Evolutionary conservation across 2,888 invertebrate species (phyloP).

Genomic region (Eupeodes latifasciatus): DNA sequence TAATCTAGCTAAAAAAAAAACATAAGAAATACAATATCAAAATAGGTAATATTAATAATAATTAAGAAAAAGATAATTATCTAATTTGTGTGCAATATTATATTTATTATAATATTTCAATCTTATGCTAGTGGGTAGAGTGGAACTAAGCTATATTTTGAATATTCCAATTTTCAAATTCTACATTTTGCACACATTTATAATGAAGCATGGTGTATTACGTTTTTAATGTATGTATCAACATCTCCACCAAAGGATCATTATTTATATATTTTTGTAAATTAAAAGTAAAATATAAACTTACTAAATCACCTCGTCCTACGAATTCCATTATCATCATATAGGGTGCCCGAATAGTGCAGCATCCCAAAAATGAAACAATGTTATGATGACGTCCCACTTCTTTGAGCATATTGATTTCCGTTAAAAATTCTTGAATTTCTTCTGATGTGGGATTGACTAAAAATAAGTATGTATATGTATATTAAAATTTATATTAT

Average conservation of each 20-base stretch:
- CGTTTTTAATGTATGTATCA: too few species aligned
- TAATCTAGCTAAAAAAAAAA: conserved; percentile 57
- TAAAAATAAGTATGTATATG: conserved; percentile 79
- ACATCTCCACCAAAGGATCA: too few species aligned
- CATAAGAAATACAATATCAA: neutral
- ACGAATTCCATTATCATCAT: conserved; percentile 92
- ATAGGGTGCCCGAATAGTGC: conserved; percentile 88
- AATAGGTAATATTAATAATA: neutral
- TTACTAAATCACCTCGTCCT: conserved; percentile 90
- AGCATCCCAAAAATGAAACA: conserved; percentile 89
- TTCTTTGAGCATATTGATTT: conserved; percentile 91
- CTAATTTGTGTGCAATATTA: too few species aligned
- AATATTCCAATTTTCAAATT: too few species aligned
- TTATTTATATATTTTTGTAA: too few species aligned
- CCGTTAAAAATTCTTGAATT: conserved; percentile 89
- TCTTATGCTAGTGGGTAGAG: too few species aligned
- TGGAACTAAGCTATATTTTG: too few species aligned
- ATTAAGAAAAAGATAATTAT: too few species aligned
- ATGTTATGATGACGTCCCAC: conserved; percentile 91
- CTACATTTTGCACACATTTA: too few species aligned
- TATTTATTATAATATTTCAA: too few species aligned
- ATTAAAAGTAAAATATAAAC: neutral
- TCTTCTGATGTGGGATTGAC: conserved; percentile 87
- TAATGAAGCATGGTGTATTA: too few species aligned
- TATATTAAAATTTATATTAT: conserved; percentile 21